These are phyloP conservation scores for Tineola bisselliella DNA, from an alignment of 2,888 invertebrate genomes.

Conservation along the genomic window DNA sequence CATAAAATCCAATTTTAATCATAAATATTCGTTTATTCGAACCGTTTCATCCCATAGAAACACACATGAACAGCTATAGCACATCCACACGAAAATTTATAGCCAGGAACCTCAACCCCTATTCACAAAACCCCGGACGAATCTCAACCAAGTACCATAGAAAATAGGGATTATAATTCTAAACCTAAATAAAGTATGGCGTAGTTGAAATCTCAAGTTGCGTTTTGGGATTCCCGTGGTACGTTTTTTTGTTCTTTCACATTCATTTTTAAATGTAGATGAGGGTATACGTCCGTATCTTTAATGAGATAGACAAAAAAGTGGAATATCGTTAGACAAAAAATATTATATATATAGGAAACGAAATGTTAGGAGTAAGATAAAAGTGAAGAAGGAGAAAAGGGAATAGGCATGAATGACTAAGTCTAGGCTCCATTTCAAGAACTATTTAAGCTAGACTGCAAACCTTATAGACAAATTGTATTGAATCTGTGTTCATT, in stretches of 20 bases:
- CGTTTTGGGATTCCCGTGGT: conserved; percentile 35
- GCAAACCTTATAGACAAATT: too few species aligned
- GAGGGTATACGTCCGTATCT: background rate
- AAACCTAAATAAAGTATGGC: background rate
- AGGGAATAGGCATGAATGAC: too few species aligned
- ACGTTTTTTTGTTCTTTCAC: conserved; percentile 22
- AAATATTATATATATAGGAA: too few species aligned
- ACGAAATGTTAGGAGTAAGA: too few species aligned
- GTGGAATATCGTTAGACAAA: background rate
- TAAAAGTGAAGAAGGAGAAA: too few species aligned
- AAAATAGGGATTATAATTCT: background rate
- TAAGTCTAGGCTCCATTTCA: too few species aligned
- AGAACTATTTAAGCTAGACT: too few species aligned
- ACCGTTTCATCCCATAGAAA: background rate
- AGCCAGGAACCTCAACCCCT: background rate
- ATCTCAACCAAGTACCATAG: background rate
- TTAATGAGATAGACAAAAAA: background rate
- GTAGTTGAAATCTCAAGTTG: conserved; percentile 19
- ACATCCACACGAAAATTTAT: background rate
- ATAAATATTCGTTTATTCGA: background rate
- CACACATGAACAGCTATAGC: background rate
- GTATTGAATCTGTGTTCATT: too few species aligned
- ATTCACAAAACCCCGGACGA: background rate
- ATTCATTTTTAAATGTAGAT: background rate
- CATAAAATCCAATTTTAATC: too few species aligned